Base-by-base conservation (phyloP, 1,140 invertebrate species). In the Drosophila aff. region DNA sequence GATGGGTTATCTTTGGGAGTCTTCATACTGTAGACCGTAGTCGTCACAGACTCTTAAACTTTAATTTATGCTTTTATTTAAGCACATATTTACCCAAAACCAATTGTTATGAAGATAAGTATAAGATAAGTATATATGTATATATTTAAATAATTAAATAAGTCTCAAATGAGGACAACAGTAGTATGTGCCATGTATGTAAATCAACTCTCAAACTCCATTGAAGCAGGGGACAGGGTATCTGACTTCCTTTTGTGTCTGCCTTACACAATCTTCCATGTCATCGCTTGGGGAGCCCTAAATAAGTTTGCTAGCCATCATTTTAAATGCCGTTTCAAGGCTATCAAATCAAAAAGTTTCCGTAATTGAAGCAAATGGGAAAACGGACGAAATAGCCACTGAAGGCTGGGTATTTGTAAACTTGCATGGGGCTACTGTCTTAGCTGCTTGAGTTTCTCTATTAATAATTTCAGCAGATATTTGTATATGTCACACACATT, bases 301-400 rank as follows among this genome's bases (percentile, higher is more conserved):
- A 73, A 68, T 40, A 75, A 57, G 69, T 75, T 75, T 44, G 36
- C 31, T 31, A 47, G 40, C 13, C 38, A 66, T 52, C n/a, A 52
- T 57, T 57, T 73, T 74, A 74, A 74, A 74, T 73, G 67, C 68
- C 18, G 21, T 61, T 68, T 61, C 43, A 77, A 68, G 64, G 63
- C 74, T 61, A 77, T 77, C 74, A 68, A 68, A 57, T 77, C 74
- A 26, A 49, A 68, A 68, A 68, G 47, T 69, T 77, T 36, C 1
- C 36, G 49, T 46, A 59, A 77, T 77, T 61, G 47, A 61, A 69
- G 44, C 26, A 13, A 67, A 61, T 61, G 41, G 43, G 41, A 28
- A 43, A 41, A 41, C 38, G 46, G 15, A 43, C 18, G 33, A n/a
- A n/a, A 18, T 63, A 33, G 53, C 53, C 53, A 55, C 9, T 63